These are phyloP conservation scores for Euclidia mi DNA, from an alignment of 2,888 invertebrate genomes.

Conservation along the genomic window DNA sequence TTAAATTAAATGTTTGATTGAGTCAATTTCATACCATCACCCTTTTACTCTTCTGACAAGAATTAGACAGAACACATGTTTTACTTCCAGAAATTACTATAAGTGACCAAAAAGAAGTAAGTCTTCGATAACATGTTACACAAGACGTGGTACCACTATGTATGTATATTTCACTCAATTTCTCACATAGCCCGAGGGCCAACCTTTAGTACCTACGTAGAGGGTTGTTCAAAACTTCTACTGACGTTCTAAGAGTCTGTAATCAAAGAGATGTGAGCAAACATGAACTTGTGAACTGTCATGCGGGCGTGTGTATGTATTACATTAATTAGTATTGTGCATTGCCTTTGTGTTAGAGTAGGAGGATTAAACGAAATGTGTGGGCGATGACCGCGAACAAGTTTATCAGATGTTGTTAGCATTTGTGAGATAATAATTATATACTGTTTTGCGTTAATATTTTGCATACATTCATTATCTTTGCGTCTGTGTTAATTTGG, in stretches of 20 bases:
- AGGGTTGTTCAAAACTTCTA: conserved; percentile 41
- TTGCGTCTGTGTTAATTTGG: too few relatives aligned
- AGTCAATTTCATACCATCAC: too few relatives aligned
- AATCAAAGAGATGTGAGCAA: conserved; percentile 78
- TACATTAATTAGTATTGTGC: conserved; percentile 65
- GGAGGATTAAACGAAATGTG: conserved; percentile 8
- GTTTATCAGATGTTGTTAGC: background rate
- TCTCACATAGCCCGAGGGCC: conserved; percentile 36
- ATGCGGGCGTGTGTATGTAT: conserved; percentile 77
- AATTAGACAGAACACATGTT: too few relatives aligned
- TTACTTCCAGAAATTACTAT: too few relatives aligned
- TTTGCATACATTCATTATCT: too few relatives aligned
- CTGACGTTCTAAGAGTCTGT: conserved; percentile 39
- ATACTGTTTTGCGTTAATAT: background rate
- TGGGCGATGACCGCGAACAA: background rate
- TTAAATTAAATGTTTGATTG: too few relatives aligned
- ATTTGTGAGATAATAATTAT: too few relatives aligned
- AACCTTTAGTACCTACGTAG: conserved; percentile 48
- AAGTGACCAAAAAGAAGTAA: too few relatives aligned
- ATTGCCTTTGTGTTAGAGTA: conserved; percentile 23
- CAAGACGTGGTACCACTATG: background rate
- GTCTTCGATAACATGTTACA: too few relatives aligned
- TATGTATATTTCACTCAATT: conserved; percentile 41
- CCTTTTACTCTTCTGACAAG: too few relatives aligned
- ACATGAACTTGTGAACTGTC: conserved; percentile 71